Base-by-base conservation (phyloP, 1,140 invertebrate genomes). In the Drosophila rhopaloa region DNA sequence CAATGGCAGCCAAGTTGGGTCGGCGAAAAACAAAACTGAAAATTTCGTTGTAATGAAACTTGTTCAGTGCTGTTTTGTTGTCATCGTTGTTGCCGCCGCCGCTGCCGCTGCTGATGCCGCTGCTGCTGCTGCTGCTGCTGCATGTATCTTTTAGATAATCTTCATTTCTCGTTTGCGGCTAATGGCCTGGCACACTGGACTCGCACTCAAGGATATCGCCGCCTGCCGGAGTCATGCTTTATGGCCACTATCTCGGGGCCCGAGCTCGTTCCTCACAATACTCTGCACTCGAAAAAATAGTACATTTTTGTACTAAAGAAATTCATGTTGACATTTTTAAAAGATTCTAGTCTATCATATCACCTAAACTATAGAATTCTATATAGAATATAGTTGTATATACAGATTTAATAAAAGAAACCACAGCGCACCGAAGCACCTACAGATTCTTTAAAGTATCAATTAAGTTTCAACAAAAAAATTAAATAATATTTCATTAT, bases 141-240 rank as follows among this genome's bases (percentile, higher is more conserved):
- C 76, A 83, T 88, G 84, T 89, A 89, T 89, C 84, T 89, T 89
- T 89, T 81, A 90, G 84, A 89, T 89, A 89, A 89, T 89, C 84
- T 89, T 89, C 84, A 89, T 89, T 89, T 89, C 84, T 89, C 84
- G 84, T 89, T 89, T 89, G 84, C 85, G 77, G 84, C 84, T 89
- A 89, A 89, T 89, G 84, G 84, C 85, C 84, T 89, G 84, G 84
- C 84, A 89, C 55, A 79, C 61, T 82, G 80, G 57, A 76, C 75
- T 73, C 76, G 83, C 83, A 88, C 83, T 89, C 84, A 89, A 89
- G 84, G 84, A 89, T 89, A 89, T 89, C 83, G 79, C 82, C 70
- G 74, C 50, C 74, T 77, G 75, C 56, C 74, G 74, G 59, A 71
- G 75, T 70, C 75, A 78, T 78, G 76, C 66, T 78, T 77, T 78